Evolutionary conservation across 1,140 invertebrate species (phyloP).

Genomic region (Ectropis grisescens): DNA sequence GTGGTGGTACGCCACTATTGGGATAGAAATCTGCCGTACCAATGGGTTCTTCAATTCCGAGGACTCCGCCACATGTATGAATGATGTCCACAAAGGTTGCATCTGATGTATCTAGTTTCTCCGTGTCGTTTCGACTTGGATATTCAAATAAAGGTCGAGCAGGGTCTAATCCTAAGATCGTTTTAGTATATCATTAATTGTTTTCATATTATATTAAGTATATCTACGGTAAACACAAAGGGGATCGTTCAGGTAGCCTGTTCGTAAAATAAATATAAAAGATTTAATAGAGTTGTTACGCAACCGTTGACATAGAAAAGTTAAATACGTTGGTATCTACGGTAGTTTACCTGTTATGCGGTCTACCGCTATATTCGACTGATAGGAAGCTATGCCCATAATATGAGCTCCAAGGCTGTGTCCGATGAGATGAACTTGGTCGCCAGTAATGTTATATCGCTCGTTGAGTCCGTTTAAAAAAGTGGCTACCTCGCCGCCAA

Average conservation of each 20-base stretch:
- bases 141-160: constrained; percentile 67
- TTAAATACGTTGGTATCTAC: too few species aligned
- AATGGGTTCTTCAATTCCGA: constrained; percentile 46
- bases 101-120: constrained; percentile 64
- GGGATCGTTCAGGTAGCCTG: too few species aligned
- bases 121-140: constrained; percentile 13
- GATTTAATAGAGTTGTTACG: too few species aligned
- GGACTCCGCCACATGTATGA: constrained; percentile 64
- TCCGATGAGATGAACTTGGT: constrained; percentile 75
- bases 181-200: background rate
- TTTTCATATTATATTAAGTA: too few species aligned
- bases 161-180: constrained; percentile 66
- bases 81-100: constrained; percentile 71
- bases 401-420: constrained; percentile 90
- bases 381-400: constrained; percentile 80
- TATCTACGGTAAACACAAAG: too few species aligned
- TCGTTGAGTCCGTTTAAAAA: constrained; percentile 72
- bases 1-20: constrained; percentile 47
- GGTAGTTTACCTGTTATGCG: constrained; percentile 74
- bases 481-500: constrained; percentile 69
- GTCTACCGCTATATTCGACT: constrained; percentile 63
- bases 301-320: too few species aligned
- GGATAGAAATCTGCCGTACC: constrained; percentile 71
- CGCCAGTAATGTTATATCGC: constrained; percentile 60
- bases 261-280: too few species aligned